phyloP scores from a whole-genome alignment of 2,888 invertebrate species.

The Troilus luridus region DNA sequence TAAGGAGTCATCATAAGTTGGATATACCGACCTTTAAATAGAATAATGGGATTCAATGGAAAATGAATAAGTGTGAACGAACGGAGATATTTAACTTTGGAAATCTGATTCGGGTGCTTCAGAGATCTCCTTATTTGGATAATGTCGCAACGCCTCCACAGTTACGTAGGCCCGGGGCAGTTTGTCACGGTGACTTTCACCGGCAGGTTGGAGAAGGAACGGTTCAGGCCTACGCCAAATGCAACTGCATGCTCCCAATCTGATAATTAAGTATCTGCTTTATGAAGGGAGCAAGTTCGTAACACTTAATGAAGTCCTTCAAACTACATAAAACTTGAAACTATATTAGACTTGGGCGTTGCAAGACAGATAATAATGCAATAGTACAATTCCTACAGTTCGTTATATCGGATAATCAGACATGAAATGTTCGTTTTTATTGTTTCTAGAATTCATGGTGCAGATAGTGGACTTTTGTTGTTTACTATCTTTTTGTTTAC shows the following conservation, averaged over 20 bases:
- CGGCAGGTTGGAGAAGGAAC: background rate
- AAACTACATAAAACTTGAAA: background rate
- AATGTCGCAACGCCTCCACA: conserved; percentile 41
- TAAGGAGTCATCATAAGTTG: background rate
- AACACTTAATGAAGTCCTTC: background rate
- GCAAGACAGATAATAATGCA: no score
- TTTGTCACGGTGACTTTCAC: conserved; percentile 32
- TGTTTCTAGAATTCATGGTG: no score
- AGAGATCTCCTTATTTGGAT: conserved; percentile 6
- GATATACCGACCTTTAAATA: background rate
- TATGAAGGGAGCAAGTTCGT: background rate
- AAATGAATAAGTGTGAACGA: conserved; percentile 6
- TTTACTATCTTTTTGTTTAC: no score
- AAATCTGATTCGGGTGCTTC: conserved; percentile 19
- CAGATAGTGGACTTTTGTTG: no score
- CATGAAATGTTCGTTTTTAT: no score
- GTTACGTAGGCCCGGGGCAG: conserved; percentile 16
- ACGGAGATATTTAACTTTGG: background rate
- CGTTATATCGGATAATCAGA: no score
- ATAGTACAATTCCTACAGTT: no score
- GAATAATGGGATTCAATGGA: background rate
- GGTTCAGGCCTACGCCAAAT: background rate
- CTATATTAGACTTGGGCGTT: background rate
- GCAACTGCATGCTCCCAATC: background rate
- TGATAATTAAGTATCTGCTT: background rate